Evolutionary conservation across 2,888 invertebrate genomes (phyloP), one percentile per base, ranked within the genome.

Genomic region (Napeogenes sylphis): DNA sequence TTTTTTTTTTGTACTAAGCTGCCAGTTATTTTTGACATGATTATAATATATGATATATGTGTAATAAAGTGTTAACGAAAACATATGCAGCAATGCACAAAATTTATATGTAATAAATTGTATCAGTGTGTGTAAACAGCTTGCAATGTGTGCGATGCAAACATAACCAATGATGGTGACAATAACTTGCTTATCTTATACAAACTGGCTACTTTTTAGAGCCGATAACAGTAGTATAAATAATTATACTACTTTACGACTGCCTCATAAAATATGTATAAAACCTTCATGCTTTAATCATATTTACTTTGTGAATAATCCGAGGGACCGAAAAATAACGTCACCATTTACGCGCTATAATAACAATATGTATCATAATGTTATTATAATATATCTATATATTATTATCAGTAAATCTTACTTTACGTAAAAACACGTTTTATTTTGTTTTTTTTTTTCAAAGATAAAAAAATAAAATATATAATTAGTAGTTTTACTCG

Each of bases 201-300:
- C 61, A 56, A 66, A 68, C 73, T 65, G 64, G 64, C 73, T 70
- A 69, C 75, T 72, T 72, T 73, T 75, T 75, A 74, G 64, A 59
- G 62, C 67, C 70, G 72, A 74, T 74, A 75, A 75, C 63, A 61
- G 56, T 55, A 35, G 64, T 63, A 69, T 71, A 71, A 73, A 71
- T 66, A 21, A 21, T 67, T 66, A 65, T 62, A 56, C 61, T 62
- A 61, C 54, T 68, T 58, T 63, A 65, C 61, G 46, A 61, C 63
- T 55, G 35, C 55, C 61, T 21, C 21, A 54, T 67, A 64, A 66
- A 68, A 67, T 66, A 62, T 62, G 56, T 61, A 62, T 62, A 66
- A 63, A 65, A 63, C 62, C 64, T 68, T 65, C 65, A 63, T 46
- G 61, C 38, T 46, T 65, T 61, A 56, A 56, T 62, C 46, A 60